These are phyloP conservation scores for Magallana ariakensis DNA, from an alignment of 1,140 invertebrate genomes.

Conservation along the genomic window DNA sequence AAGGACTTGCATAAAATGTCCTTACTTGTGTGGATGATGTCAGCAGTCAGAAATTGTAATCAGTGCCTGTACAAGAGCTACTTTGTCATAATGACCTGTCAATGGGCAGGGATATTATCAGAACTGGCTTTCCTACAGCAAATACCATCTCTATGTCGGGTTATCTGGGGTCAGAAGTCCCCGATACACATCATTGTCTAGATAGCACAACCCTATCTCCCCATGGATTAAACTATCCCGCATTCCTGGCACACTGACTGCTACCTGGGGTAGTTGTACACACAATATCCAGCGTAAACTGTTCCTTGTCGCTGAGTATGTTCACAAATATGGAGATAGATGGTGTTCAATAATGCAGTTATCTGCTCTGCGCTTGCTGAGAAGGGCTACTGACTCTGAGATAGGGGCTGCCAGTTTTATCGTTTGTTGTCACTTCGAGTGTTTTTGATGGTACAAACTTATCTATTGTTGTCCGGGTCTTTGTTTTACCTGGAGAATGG, in stretches of 20 bases:
- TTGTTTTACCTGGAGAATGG: slow-evolving; percentile 10
- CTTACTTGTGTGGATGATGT: neutral
- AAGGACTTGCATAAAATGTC: too few species aligned
- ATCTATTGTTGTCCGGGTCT: slow-evolving; percentile 25
- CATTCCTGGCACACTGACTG: slow-evolving; percentile 24
- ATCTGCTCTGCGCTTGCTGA: slow-evolving; percentile 7
- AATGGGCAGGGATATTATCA: slow-evolving; percentile 19
- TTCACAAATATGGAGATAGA: slow-evolving; percentile 13
- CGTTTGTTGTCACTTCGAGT: slow-evolving; percentile 22
- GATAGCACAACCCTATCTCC: slow-evolving; percentile 30
- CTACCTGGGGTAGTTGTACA: slow-evolving; percentile 22
- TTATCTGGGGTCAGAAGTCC: slow-evolving; percentile 29
- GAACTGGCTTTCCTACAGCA: slow-evolving; percentile 19
- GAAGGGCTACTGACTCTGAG: slow-evolving; percentile 15
- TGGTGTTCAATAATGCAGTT: neutral
- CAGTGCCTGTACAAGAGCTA: neutral
- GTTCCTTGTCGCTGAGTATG: neutral
- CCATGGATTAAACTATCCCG: neutral
- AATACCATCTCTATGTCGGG: neutral
- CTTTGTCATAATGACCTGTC: slow-evolving; percentile 33
- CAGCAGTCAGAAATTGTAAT: neutral
- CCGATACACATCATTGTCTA: slow-evolving; percentile 19
- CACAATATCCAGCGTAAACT: neutral
- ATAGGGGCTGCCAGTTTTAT: neutral
- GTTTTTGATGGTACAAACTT: neutral